These are phyloP conservation scores for Octodon degus DNA, from an alignment of 2,113 vertebrate genomes.

Conservation along the genomic window DNA sequence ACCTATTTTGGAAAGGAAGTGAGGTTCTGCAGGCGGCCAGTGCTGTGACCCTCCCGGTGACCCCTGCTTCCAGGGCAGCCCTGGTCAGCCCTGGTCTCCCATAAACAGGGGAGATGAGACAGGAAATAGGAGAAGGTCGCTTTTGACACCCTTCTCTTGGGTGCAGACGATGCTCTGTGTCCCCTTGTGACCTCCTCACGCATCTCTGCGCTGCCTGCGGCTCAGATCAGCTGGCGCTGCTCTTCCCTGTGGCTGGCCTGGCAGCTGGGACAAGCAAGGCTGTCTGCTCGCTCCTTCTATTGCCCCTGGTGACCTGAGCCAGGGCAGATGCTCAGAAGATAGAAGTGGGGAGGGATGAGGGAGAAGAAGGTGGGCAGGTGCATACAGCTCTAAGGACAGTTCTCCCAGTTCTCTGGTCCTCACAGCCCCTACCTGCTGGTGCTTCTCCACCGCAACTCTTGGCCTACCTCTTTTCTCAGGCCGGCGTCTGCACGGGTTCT, in stretches of 20 bases:
- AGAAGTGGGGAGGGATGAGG: fast-evolving
- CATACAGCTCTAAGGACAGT: neutral
- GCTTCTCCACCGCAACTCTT: neutral
- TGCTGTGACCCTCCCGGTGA: neutral
- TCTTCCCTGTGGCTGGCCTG: neutral
- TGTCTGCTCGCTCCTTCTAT: fast-evolving
- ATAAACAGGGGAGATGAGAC: neutral
- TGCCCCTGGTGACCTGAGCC: too few relatives aligned
- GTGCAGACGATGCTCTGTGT: too few relatives aligned
- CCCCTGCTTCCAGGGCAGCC: neutral
- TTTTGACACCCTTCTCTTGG: neutral
- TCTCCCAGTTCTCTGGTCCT: neutral
- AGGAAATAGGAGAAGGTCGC: neutral
- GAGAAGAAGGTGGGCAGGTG: neutral
- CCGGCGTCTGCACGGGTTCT: neutral
- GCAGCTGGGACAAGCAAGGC: neutral
- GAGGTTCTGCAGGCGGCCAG: neutral
- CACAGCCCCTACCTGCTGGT: neutral
- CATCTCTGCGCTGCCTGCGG: fast-evolving
- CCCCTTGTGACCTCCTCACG: fast-evolving
- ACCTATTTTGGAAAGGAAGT: neutral
- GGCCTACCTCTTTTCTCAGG: neutral
- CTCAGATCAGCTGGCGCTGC: neutral
- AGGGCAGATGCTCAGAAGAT: neutral
- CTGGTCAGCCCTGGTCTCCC: neutral